These are phyloP conservation scores for Coturnix japonica DNA, from an alignment of 2,113 vertebrate genomes.

Conservation along the genomic window DNA sequence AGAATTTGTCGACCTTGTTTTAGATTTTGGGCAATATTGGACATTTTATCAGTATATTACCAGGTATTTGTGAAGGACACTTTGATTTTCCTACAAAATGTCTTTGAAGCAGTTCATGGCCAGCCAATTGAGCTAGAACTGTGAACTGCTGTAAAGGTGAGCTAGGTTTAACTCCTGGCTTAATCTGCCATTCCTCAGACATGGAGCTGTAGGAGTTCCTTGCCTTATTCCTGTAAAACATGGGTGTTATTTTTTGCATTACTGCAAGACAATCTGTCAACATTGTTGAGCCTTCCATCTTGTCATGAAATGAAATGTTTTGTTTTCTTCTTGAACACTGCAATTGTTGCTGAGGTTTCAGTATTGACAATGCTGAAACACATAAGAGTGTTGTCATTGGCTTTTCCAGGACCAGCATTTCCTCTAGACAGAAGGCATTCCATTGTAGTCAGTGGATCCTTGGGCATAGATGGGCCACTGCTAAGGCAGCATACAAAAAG, in stretches of 20 bases:
- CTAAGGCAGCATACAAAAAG: not conserved
- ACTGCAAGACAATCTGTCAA: not conserved
- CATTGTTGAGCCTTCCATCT: not conserved
- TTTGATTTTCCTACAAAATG: constrained; percentile 16
- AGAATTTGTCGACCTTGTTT: not conserved
- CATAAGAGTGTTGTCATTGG: not conserved
- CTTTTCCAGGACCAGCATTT: constrained; percentile 12
- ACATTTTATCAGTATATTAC: not conserved
- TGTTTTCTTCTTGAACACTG: not conserved
- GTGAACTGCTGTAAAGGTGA: not conserved
- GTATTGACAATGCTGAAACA: not conserved
- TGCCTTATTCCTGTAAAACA: not conserved
- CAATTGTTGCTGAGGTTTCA: constrained; percentile 56
- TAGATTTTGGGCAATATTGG: not conserved
- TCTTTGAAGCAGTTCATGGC: not conserved
- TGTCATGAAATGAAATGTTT: constrained; percentile 25
- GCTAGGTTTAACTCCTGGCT: constrained; percentile 7
- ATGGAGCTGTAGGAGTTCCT: not conserved
- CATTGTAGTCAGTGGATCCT: not conserved
- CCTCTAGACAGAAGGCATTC: not conserved
- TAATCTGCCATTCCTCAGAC: not conserved
- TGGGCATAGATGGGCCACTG: not conserved
- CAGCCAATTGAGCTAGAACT: not conserved
- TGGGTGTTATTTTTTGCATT: constrained; percentile 26
- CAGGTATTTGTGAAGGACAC: not conserved